These are phyloP conservation scores for Gasteruption jaculator DNA, from an alignment of 2,888 invertebrate genomes.

Conservation along the genomic window DNA sequence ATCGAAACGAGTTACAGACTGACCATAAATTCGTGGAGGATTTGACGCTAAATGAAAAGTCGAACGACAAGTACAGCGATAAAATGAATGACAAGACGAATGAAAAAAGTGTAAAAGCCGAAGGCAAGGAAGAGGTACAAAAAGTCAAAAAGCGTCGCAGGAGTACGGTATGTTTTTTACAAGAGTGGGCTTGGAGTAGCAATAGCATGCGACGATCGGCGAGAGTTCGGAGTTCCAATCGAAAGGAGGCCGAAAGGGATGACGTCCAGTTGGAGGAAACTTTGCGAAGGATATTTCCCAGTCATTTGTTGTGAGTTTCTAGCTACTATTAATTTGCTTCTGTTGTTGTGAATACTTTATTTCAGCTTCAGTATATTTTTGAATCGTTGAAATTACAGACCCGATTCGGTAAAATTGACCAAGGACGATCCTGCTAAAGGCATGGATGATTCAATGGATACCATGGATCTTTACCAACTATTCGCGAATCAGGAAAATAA, in stretches of 20 bases:
- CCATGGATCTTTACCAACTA: slow-evolving; percentile 60
- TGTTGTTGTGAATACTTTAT: too few species aligned
- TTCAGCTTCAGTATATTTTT: slow-evolving; percentile 14
- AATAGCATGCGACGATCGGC: slow-evolving; percentile 51
- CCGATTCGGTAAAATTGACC: slow-evolving; percentile 49
- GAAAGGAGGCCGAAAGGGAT: slow-evolving; percentile 58
- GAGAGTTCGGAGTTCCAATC: slow-evolving; percentile 52
- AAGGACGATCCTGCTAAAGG: slow-evolving; percentile 48
- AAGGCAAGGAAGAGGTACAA: slow-evolving; percentile 54
- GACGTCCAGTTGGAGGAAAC: slow-evolving; percentile 64
- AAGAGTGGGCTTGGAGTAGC: slow-evolving; percentile 76
- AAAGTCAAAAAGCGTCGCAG: slow-evolving; percentile 63
- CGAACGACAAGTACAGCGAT: slow-evolving; percentile 42
- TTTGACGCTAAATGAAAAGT: slow-evolving; percentile 46
- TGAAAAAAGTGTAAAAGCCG: slow-evolving; percentile 41
- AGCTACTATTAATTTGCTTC: slow-evolving; percentile 12
- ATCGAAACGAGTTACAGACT: slow-evolving; percentile 42
- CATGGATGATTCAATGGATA: slow-evolving; percentile 60
- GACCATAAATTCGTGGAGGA: slow-evolving; percentile 23
- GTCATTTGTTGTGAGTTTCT: slow-evolving; percentile 52
- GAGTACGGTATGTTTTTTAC: slow-evolving; percentile 67
- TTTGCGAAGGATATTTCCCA: slow-evolving; percentile 64
- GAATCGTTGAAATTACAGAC: slow-evolving; percentile 33
- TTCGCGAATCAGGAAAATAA: slow-evolving; percentile 54
- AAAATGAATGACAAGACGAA: slow-evolving; percentile 30